Evolutionary conservation across 2,113 vertebrate genomes (phyloP).

Genomic region (Pseudonaja textilis): DNA sequence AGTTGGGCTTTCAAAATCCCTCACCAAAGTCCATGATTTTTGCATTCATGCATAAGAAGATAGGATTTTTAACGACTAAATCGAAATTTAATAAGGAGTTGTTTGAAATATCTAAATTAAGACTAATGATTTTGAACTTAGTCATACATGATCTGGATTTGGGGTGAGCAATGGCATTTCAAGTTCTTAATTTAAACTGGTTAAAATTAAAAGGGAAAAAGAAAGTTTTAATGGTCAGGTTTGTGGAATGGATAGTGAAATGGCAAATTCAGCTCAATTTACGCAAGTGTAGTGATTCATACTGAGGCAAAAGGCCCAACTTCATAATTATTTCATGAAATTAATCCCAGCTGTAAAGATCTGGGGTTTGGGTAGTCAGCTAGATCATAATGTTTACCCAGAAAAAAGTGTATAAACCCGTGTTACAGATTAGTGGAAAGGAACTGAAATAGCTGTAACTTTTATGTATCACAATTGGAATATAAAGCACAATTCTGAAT

Average conservation of each 20-base stretch:
- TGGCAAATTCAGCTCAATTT: not conserved
- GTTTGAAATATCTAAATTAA: not conserved
- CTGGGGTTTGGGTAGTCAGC: not conserved
- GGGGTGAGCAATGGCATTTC: not conserved
- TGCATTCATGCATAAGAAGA: not conserved
- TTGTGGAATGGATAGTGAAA: not conserved
- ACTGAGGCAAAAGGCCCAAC: not conserved
- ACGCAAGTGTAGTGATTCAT: not conserved
- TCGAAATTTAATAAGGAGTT: not conserved
- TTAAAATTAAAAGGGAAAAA: not conserved
- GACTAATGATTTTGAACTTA: not conserved
- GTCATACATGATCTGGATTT: not conserved
- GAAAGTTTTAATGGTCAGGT: not conserved
- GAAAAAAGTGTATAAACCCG: not conserved
- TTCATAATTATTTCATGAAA: not conserved
- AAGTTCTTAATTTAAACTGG: not conserved
- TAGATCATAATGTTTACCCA: not conserved
- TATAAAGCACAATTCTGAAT: not conserved
- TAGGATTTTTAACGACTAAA: not conserved
- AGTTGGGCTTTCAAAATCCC: not conserved
- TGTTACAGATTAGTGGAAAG: not conserved
- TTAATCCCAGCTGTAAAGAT: not conserved
- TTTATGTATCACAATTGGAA: not conserved
- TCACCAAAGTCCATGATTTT: not conserved
- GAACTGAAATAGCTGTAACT: not conserved